Base-by-base conservation (phyloP, 35 echinoderm and acorn worm species). In the Lytechinus variegatus region DNA sequence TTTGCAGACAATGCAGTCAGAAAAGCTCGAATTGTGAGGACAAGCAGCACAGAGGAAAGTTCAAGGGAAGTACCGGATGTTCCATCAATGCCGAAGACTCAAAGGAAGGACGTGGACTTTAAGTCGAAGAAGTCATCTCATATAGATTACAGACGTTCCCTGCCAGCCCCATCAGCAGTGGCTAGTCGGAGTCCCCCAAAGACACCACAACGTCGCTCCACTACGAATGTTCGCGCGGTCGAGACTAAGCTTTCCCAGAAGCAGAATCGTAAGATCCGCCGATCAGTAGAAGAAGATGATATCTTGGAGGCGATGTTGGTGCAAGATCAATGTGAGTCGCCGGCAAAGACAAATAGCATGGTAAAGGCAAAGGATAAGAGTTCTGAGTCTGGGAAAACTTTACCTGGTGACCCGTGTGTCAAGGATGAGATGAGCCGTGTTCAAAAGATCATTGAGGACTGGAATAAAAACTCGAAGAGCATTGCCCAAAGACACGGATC, bases 171-270 rank as follows among this genome's bases (percentile, higher is more conserved):
- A 13, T 93, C 92, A 28, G 56, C n/a, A 1, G 9, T 54, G 4
- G 52, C 9, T 14, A 51, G 9, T n/a, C 52, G 3, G 11, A n/a
- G 6, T 92, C 88, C 58, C 10, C 95, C 28, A n/a, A 57, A 21
- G 28, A 61, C 52, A 13, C 87, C 87, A 57, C 95, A 96, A 54
- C 54, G 51, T 58, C 87, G 95, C 28, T 96, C 95, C 28, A 72
- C 95, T 60, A 96, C 95, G 21, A 92, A 96, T 54, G 95, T 96
- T 8, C 95, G 95, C 52, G 95, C 89, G 10, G 56, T 96, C 11
- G 87, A 96, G 95, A 61, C 55, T 6, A 61, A 57, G 24, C 95
- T 96, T 28, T 29, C 95, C 4, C 87, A 96, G 52, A 89, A 96
- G 60, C 95, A 96, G 89, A 91, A 91, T 19, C 95, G 95, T 44